Evolutionary conservation across 2,113 vertebrate genomes (phyloP).

Genomic region (Baryphthengus martii): DNA sequence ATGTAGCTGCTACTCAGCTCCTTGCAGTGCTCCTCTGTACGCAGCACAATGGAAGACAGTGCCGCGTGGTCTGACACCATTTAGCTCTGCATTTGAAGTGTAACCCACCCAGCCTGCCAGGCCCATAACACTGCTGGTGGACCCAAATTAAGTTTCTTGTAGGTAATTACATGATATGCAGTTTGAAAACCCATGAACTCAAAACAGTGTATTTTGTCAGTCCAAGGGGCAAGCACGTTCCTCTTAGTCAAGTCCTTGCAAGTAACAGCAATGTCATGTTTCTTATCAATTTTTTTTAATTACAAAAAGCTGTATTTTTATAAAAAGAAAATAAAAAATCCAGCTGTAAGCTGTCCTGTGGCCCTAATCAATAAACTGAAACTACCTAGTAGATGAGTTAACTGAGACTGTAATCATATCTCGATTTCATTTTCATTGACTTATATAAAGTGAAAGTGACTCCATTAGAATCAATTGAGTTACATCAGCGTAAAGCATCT

Average conservation of each 20-base stretch:
- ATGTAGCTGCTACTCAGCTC: not conserved
- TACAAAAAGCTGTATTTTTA: not conserved
- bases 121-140: rapidly evolving
- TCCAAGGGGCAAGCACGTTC: not conserved
- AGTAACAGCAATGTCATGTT: not conserved
- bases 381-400: not conserved
- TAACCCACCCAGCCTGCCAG: not conserved
- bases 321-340: not conserved
- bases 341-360: not conserved
- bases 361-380: not conserved
- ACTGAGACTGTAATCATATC: not conserved
- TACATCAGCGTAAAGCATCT: not conserved
- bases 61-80: rapidly evolving
- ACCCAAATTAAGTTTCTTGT: not conserved
- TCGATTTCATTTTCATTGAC: not conserved
- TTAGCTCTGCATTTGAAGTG: not conserved
- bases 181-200: not conserved
- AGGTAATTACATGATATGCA: not conserved
- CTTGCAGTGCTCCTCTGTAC: not conserved
- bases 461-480: constrained; percentile 19
- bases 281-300: not conserved
- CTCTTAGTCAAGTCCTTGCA: not conserved
- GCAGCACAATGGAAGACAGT: rapidly evolving
- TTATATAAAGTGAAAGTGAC: not conserved
- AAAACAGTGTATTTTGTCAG: not conserved